Base-by-base conservation (phyloP, 2,113 vertebrate species). In the Esox niger region DNA sequence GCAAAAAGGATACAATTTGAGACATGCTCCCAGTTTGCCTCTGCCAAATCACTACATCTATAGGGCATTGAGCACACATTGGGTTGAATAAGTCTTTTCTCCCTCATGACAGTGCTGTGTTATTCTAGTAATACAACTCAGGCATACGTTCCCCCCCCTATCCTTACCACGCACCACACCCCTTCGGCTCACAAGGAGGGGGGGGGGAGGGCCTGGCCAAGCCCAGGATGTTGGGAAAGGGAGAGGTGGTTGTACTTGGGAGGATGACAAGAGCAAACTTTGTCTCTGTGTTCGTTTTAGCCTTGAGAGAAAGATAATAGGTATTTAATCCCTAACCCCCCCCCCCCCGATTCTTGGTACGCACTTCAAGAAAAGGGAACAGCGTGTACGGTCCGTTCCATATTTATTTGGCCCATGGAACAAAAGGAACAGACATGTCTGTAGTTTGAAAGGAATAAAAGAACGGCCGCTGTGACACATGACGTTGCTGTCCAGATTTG, bases 91-190 rank as follows among this genome's bases (percentile, higher is more conserved):
- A 70, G 33, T 59, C 27, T 74, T 66, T 78, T 74, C 63, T 78
- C 67, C 63, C 54, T 25, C 30, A 61, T 77, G 73, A 77, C 68
- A 76, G 67, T n/a, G 33, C 54, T 55, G 35, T 61, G 60, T 80
- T 80, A 63, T 74, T 71, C 55, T 52, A 64, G 73, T 80, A 74
- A 83, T 69, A 70, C 62, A 73, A 72, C 64, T 66, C 71, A 8
- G 65, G 75, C 64, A 30, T 78, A 67, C 52, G 58, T 61, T 27
- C 23, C 9, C 59, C 59, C 20, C 8, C n/a, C n/a, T n/a, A n/a
- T n/a, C 57, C 57, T 60, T 29, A 7, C 57, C 11, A 20, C 4
- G 46, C 11, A 57, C 62, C 71, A 68, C 71, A 66, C 79, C 69
- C 21, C 47, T 23, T 21, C 8, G 15, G n/a, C n/a, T 8, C 47